A percentile compares a stretch with the other conserved stretches of the same genome.
Evolutionary conservation across 2,888 invertebrate species (phyloP).

Genomic region (Corbicula japonica): DNA sequence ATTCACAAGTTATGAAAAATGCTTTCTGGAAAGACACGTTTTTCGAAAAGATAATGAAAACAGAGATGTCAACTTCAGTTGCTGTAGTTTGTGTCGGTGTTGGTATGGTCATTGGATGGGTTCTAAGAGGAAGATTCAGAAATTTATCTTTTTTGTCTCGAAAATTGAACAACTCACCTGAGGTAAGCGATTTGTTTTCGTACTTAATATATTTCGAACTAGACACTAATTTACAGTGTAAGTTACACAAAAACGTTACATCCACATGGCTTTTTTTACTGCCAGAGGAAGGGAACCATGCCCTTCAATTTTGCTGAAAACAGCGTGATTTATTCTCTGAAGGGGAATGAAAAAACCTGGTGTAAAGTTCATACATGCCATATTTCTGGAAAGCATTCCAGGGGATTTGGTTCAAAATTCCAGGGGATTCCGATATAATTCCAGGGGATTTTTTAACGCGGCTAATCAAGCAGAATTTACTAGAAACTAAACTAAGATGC

Average conservation of each 20-base stretch:
- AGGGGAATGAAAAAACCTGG: background rate
- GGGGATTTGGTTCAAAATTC: too few species aligned
- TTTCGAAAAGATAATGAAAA: too few species aligned
- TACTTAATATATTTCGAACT: background rate
- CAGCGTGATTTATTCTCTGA: background rate
- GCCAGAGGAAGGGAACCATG: too few species aligned
- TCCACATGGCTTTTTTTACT: background rate
- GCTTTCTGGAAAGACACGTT: too few species aligned
- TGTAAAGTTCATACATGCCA: background rate
- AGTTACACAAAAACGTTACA: background rate
- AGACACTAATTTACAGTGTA: background rate
- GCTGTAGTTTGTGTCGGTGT: constrained; percentile 49
- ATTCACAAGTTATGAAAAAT: too few species aligned
- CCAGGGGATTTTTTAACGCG: too few species aligned
- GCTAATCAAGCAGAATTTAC: too few species aligned
- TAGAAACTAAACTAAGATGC: too few species aligned
- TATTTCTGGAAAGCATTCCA: background rate
- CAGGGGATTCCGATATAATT: too few species aligned
- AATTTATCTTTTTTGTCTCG: constrained; percentile 10
- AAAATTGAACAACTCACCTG: constrained; percentile 1
- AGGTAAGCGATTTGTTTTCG: constrained; percentile 15
- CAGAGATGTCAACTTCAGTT: constrained; percentile 13
- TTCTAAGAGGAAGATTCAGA: constrained; percentile 46
- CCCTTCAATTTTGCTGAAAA: background rate
- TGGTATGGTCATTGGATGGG: constrained; percentile 55